phyloP scores from a whole-genome alignment of 2,797 vertebrate genomes.

The Oreonectes daqikongensis region DNA sequence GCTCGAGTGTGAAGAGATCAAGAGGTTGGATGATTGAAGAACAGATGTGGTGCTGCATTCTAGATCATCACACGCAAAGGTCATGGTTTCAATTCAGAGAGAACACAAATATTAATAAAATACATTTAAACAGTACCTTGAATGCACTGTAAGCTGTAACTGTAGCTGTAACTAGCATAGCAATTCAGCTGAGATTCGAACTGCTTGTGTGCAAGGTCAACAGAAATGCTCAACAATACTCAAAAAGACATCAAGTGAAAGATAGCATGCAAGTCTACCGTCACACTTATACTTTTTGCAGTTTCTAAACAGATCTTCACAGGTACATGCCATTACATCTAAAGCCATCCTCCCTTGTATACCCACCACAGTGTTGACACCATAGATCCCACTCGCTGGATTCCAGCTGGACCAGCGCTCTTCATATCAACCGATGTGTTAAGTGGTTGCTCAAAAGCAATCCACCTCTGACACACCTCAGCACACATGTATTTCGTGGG shows the following conservation, averaged over 20 bases:
- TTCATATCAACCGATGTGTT: conserved; percentile 46
- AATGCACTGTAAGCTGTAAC: neutral
- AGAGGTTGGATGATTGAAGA: neutral
- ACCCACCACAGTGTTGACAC: conserved; percentile 29
- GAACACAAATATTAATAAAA: neutral
- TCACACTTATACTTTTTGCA: neutral
- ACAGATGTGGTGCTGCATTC: neutral
- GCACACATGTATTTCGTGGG: conserved; percentile 60
- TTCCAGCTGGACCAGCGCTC: conserved; percentile 34
- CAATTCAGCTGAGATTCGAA: neutral
- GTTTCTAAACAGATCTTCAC: neutral
- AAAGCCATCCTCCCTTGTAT: neutral
- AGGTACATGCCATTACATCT: conserved; percentile 30
- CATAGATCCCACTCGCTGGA: conserved; percentile 43
- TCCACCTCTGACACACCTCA: conserved; percentile 56
- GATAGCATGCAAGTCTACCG: neutral
- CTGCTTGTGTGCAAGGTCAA: neutral
- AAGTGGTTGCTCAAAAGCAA: conserved; percentile 54
- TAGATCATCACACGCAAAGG: neutral
- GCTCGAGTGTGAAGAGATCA: neutral
- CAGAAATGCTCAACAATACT: neutral
- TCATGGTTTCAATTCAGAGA: neutral
- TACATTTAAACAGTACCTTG: too few species aligned
- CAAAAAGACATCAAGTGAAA: neutral
- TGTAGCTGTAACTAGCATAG: neutral